Conservation (phyloP, 2,113 vertebrate genomes). For the Mastomys natalensis region DNA sequence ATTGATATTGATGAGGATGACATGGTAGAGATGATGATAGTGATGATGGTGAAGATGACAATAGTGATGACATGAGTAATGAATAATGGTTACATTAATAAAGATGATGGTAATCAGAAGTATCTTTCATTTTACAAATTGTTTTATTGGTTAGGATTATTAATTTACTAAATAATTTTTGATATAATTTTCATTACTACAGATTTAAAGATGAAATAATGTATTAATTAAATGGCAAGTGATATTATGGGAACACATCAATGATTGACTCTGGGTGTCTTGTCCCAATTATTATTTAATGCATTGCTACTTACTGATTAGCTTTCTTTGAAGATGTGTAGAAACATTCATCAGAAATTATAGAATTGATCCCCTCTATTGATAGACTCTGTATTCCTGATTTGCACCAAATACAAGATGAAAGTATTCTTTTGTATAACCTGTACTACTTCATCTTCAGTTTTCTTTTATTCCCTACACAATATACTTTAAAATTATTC, state of each 20-base stretch:
- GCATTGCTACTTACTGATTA: not conserved
- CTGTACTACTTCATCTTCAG: not conserved
- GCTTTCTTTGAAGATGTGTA: not conserved
- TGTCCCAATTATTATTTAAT: not conserved
- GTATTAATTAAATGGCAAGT: not conserved
- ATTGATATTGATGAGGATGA: not conserved
- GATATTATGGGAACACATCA: not conserved
- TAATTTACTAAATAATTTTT: not conserved
- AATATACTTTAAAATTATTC: not conserved
- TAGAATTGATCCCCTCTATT: not conserved
- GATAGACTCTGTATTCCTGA: not conserved
- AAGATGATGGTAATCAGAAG: not conserved
- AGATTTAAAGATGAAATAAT: not conserved
- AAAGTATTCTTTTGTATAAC: not conserved
- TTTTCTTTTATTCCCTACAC: not conserved
- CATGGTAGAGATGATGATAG: not conserved
- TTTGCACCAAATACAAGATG: not conserved
- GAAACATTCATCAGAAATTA: not conserved
- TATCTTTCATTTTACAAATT: not conserved
- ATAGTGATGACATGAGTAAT: not conserved
- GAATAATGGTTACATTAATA: not conserved
- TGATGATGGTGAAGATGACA: not conserved
- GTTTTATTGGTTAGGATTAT: not conserved
- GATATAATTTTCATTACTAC: not conserved
- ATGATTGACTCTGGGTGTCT: not conserved